A percentile compares a stretch with the other conserved stretches of the same genome.
Conservation (phyloP, 2,888 invertebrate species). For the Drosophila fungiperda region DNA sequence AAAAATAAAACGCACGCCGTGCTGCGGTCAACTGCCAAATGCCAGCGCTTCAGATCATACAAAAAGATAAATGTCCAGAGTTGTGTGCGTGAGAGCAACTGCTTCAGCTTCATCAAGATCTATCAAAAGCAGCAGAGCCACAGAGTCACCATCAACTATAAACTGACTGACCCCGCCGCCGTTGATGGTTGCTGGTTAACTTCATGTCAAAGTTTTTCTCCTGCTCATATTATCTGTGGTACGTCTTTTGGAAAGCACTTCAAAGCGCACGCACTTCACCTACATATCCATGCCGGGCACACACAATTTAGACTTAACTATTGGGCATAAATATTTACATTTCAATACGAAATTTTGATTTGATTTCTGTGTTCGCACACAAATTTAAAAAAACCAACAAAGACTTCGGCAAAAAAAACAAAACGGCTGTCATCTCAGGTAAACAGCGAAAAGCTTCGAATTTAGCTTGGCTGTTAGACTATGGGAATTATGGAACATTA, state of each 20-base stretch:
- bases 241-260: conserved; percentile 51
- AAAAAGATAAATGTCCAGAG: conserved; percentile 62
- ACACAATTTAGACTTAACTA: conserved; percentile 50
- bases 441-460: conserved; percentile 41
- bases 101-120: conserved; percentile 47
- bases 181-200: conserved; percentile 36
- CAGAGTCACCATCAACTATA: conserved; percentile 66
- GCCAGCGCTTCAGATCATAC: conserved; percentile 58
- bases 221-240: conserved; percentile 8
- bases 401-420: conserved; percentile 35
- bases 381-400: conserved; percentile 64
- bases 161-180: conserved; percentile 46
- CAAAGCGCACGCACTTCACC: conserved; percentile 76
- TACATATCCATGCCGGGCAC: conserved; percentile 41
- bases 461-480: conserved; percentile 20
- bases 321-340: conserved; percentile 73
- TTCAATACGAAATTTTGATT: conserved; percentile 78
- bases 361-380: conserved; percentile 69
- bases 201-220: conserved; percentile 42
- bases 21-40: conserved; percentile 67
- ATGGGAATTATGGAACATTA: conserved; percentile 23
- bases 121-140: conserved; percentile 25
- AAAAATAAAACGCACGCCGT: conserved; percentile 74
- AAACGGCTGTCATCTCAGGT: conserved; percentile 47
- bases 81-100: conserved; percentile 60